Conservation (phyloP, 92 coral and sea anemone genomes). For the Parazoanthus atlanticus region DNA sequence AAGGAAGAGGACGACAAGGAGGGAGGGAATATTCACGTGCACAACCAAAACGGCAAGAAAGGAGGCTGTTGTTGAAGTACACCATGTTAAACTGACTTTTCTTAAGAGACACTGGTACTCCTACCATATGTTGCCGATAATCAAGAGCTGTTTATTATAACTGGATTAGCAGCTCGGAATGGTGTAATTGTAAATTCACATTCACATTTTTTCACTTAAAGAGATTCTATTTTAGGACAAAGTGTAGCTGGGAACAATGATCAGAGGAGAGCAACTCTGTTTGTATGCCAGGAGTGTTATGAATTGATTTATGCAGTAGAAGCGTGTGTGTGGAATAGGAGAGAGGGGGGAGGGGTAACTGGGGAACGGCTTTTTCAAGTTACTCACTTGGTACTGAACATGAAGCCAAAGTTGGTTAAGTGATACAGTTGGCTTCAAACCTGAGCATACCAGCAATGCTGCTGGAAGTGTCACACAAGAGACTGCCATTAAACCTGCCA, state of each 20-base stretch:
- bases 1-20: constrained; percentile 82
- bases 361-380: neutral
- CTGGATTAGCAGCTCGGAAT: constrained; percentile 25
- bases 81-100: neutral
- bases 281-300: neutral
- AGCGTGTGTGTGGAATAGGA: neutral
- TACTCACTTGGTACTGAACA: neutral
- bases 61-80: constrained; percentile 69
- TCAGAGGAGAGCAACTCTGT: neutral
- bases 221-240: constrained; percentile 42
- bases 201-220: constrained; percentile 28
- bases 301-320: neutral
- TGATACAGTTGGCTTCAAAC: neutral
- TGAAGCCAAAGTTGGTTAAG: neutral
- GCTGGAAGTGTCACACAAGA: neutral
- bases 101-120: constrained; percentile 17
- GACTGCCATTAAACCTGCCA: neutral
- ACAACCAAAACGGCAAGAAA: constrained; percentile 72
- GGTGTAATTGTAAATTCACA: constrained; percentile 40
- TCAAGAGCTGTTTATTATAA: constrained; percentile 12
- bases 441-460: neutral
- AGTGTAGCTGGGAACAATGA: constrained; percentile 20
- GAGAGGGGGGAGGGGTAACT: neutral
- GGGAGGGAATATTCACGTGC: constrained; percentile 75
- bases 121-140: constrained; percentile 22